Base-by-base conservation (phyloP, 2,888 invertebrate species). In the Rhodophaea formosa region DNA sequence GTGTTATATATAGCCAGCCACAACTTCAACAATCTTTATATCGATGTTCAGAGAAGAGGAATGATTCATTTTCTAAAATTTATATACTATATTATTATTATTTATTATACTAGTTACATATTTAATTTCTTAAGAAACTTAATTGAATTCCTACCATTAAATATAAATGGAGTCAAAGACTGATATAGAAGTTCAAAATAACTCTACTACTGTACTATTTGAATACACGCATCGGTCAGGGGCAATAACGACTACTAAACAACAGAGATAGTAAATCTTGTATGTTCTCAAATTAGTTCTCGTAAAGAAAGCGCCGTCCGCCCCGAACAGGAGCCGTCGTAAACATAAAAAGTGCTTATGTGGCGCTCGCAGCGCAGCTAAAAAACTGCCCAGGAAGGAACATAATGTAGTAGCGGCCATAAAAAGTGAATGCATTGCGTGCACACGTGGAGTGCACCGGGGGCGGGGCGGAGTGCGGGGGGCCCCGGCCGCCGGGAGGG, bases 261-360 rank as follows among this genome's bases (percentile, higher is more conserved):
- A 30, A n/a, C 16, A 46, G 15, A 61, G 57, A 60, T 54, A 61
- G 62, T 62, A 65, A 62, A 71, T 67, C 63, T 49, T 60, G 64
- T 65, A 71, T 72, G 74, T 80, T 81, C 79, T 80, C 79, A 73
- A 84, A 85, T 85, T 84, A 84, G 82, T 77, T 71, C 67, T 67
- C 76, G 73, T 70, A 72, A 76, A 84, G 81, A 83, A 83, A 84
- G 84, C 70, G 77, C 79, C 80, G 75, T 71, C 81, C 78, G 79
- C 74, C 70, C 75, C 75, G 73, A 69, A 80, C 84, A 73, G 87
- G 75, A 85, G 87, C 80, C 67, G 78, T 82, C 88, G 79, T 88
- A 86, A 88, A 85, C 78, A 87, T 87, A 89, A 89, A 87, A 89
- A 87, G 83, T 84, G 85, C 88, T 88, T 89, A 89, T 89, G 86